These are phyloP conservation scores for Parambassis ranga DNA, from an alignment of 2,797 vertebrate genomes.

Conservation along the genomic window DNA sequence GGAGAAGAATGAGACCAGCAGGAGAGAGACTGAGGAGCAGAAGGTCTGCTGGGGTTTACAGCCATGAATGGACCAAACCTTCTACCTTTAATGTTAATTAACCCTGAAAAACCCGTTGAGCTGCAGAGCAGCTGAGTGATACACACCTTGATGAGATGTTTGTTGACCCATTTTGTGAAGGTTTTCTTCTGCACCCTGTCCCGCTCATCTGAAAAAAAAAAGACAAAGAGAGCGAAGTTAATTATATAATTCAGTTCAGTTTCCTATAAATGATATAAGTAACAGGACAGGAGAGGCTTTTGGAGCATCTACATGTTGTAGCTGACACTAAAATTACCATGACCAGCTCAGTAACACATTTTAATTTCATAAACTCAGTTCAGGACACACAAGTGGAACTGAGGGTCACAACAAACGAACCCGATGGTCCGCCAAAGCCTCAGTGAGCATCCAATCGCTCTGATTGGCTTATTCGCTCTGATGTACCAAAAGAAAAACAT, in stretches of 20 bases:
- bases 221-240: slow-evolving; percentile 28
- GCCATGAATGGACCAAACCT: too few relatives aligned
- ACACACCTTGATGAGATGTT: slow-evolving; percentile 97
- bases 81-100: neutral
- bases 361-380: neutral
- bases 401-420: neutral
- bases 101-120: neutral
- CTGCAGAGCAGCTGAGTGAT: neutral
- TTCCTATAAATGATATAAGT: neutral
- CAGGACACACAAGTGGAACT: neutral
- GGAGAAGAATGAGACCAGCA: neutral
- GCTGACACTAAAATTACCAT: rapidly evolving
- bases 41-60: neutral
- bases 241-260: slow-evolving; percentile 25
- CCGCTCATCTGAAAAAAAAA: slow-evolving; percentile 87
- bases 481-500: too few relatives aligned
- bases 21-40: rapidly evolving
- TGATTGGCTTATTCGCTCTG: too few relatives aligned
- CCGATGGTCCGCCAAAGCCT: too few relatives aligned
- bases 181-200: slow-evolving; percentile 99
- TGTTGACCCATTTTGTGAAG: slow-evolving; percentile 99
- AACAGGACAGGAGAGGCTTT: too few relatives aligned
- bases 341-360: neutral
- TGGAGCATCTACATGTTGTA: neutral
- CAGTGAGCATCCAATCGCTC: too few relatives aligned